Base-by-base conservation (phyloP, 1,140 invertebrate genomes). In the Drosophila malerkotliana region DNA sequence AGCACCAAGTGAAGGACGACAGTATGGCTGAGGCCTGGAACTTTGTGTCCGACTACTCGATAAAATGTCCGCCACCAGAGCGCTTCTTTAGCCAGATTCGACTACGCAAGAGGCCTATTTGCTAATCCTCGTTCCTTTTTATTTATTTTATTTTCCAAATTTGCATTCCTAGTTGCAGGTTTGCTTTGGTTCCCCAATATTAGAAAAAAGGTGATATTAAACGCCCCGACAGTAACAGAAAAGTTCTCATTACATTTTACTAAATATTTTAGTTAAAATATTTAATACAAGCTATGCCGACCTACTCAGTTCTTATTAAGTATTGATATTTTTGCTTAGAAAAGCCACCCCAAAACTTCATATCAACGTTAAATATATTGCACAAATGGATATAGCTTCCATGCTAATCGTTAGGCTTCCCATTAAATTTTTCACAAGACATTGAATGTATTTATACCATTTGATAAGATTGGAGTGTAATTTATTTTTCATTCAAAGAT, bases 1-100 rank as follows among this genome's bases (percentile, higher is more conserved):
- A 90, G 52, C 91, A 92, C 54, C 77, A 91, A 48, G 47, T 92
- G 4, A 90, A 82, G 54, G 77, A 79, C 26, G 89, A 89, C 7
- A 76, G 39, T 12, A 90, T 92, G 82, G 58, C 71, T n/a, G 87
- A 90, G 26, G 79, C 80, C 8, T 92, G 90, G 79, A 72, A 78
- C 10, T 81, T 67, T 57, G 87, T 91, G 7, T 77, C 76, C 7
- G 85, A 92, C 55, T 78, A 81, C 60, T 90, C 71, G 26, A 83
- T 80, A 15, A 66, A 77, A 12, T 92, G 91, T 48, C 68, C 80
- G 1, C 61, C 79, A 8, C 91, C 91, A 14, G 90, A 66, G 15
- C 77, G 72, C 39, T 90, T 79, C 73, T 90, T 91, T 28, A 89
- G 60, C 37, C 75, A 76, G n/a, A 68, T 76, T 37, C 79, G 90